Percentiles rank a stretch among this genome's conserved stretches.
Evolutionary conservation across 1,140 invertebrate genomes (phyloP).

Genomic region (Microplitis mediator): DNA sequence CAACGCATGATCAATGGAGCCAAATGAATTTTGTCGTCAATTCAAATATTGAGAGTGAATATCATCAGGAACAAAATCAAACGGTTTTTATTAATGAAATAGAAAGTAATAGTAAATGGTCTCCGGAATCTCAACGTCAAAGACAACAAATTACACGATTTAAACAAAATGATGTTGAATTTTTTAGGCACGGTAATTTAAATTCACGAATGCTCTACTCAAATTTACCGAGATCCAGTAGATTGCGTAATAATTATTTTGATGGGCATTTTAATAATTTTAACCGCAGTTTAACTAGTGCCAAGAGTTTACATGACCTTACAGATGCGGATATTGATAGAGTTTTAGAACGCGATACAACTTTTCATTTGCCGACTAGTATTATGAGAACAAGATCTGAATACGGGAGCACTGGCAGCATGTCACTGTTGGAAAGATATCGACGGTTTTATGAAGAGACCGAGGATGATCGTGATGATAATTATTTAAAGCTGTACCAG

Average conservation of each 20-base stretch:
- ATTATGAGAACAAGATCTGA: constrained; percentile 15
- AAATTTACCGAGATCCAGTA: neutral
- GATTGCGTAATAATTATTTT: neutral
- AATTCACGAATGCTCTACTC: neutral
- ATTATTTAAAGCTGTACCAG: constrained; percentile 45
- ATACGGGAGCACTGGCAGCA: no score
- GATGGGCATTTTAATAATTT: neutral
- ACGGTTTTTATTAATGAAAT: neutral
- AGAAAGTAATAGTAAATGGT: neutral
- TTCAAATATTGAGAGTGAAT: neutral
- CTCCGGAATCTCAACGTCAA: neutral
- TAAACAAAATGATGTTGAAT: neutral
- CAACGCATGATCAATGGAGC: neutral
- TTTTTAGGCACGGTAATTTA: neutral
- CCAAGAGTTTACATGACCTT: constrained; percentile 52
- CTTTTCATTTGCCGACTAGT: constrained; percentile 31
- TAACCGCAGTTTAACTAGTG: constrained; percentile 32
- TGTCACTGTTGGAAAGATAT: constrained; percentile 14
- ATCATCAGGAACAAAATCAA: no score
- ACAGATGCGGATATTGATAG: constrained; percentile 52
- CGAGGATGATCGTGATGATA: constrained; percentile 38
- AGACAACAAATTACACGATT: neutral
- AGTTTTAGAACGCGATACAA: constrained; percentile 39
- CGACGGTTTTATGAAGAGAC: constrained; percentile 18
- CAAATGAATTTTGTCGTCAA: neutral